These are phyloP conservation scores for Saguinus midas DNA, from an alignment of 2,113 vertebrate species.

Conservation along the genomic window DNA sequence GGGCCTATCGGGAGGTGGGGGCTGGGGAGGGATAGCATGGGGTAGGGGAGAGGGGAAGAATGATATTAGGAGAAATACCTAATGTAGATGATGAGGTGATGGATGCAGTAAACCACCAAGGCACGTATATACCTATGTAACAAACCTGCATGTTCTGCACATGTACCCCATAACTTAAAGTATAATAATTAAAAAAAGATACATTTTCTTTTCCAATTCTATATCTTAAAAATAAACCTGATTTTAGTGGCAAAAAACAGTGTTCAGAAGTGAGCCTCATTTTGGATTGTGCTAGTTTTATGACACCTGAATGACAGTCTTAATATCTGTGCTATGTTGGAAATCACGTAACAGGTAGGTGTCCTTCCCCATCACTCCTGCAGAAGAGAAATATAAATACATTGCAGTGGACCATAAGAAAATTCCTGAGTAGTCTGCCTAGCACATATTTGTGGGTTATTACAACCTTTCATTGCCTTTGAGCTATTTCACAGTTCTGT, in stretches of 20 bases:
- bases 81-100: too few relatives aligned
- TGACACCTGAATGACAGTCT: background rate
- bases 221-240: background rate
- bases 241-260: background rate
- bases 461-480: background rate
- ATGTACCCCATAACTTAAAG: too few relatives aligned
- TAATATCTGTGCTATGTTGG: background rate
- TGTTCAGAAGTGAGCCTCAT: background rate
- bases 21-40: too few relatives aligned
- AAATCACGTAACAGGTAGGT: background rate
- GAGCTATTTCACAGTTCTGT: background rate
- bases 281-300: background rate
- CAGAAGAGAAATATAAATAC: background rate
- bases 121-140: too few relatives aligned
- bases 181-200: too few relatives aligned
- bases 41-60: too few relatives aligned
- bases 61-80: too few relatives aligned
- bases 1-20: too few relatives aligned
- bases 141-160: too few relatives aligned
- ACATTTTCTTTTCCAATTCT: background rate
- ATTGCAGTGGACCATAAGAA: background rate
- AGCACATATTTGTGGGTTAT: background rate
- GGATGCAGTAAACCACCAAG: too few relatives aligned
- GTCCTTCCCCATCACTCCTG: background rate
- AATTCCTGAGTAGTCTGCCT: background rate